Evolutionary conservation across 2,113 vertebrate genomes (phyloP).

Genomic region (Tinamus guttatus): DNA sequence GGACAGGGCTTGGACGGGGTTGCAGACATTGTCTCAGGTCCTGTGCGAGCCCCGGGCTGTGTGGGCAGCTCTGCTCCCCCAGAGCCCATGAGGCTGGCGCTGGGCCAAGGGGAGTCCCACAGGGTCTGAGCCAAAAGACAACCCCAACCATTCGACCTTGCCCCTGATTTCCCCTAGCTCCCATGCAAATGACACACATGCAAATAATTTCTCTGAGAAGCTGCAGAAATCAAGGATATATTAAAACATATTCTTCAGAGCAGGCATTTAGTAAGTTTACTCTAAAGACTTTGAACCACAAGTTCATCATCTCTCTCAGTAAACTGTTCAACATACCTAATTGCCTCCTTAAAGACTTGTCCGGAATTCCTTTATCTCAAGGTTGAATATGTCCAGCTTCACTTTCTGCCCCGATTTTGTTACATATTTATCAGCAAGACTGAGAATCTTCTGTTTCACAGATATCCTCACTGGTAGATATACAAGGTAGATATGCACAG

Average conservation of each 20-base stretch:
- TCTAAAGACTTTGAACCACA: not conserved
- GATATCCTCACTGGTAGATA: not conserved
- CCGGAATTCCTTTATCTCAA: not conserved
- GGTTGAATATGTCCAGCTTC: not conserved
- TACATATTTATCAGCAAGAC: not conserved
- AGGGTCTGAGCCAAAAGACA: not conserved
- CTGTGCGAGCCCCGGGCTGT: not conserved
- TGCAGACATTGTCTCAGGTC: not conserved
- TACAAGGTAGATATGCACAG: not conserved
- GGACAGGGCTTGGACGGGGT: not conserved
- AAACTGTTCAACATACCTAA: not conserved
- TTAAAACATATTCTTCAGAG: not conserved
- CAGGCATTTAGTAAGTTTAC: not conserved
- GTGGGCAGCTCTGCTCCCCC: not conserved
- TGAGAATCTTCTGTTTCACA: not conserved
- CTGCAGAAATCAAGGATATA: not conserved
- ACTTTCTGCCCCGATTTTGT: not conserved
- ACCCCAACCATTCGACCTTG: not conserved
- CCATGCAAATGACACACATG: not conserved
- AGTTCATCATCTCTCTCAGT: not conserved
- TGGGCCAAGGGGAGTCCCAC: not conserved
- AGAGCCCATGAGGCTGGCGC: accelerated
- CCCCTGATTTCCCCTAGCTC: accelerated
- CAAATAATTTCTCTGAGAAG: not conserved
- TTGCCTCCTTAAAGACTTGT: not conserved